Percentiles rank a stretch among this genome's conserved stretches.
These are phyloP conservation scores for Palaemon carinicauda DNA, from an alignment of 1,140 invertebrate species.

Conservation along the genomic window DNA sequence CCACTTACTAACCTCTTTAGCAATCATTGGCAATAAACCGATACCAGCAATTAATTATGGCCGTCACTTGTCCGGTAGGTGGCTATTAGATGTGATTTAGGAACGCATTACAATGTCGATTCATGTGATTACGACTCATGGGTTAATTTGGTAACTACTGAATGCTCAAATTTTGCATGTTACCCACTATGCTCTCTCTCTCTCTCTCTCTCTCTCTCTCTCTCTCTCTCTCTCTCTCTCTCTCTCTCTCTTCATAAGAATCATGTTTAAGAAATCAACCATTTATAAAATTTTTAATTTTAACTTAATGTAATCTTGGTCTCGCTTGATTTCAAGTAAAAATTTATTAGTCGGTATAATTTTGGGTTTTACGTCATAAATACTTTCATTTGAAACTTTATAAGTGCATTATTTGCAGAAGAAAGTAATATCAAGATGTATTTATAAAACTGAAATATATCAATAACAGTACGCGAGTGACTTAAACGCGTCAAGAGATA, in stretches of 20 bases:
- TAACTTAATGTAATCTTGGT: not conserved
- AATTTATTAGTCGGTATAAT: too few species aligned
- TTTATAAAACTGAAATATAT: too few species aligned
- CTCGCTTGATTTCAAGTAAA: not conserved
- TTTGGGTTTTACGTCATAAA: too few species aligned
- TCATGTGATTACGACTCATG: constrained; percentile 31
- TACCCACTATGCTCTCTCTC: not conserved
- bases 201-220: constrained; percentile 18
- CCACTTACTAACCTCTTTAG: not conserved
- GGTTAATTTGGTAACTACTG: constrained; percentile 47
- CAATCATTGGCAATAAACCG: constrained; percentile 49
- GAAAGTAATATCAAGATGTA: too few species aligned
- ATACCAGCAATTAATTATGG: constrained; percentile 53
- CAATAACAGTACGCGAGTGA: too few species aligned
- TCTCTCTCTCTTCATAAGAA: not conserved
- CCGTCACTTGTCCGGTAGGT: constrained; percentile 47
- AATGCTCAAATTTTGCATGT: constrained; percentile 3
- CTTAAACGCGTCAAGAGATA: too few species aligned
- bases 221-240: constrained; percentile 18
- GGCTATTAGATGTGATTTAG: constrained; percentile 45
- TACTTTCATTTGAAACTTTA: too few species aligned
- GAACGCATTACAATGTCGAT: constrained; percentile 7
- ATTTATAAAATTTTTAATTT: not conserved
- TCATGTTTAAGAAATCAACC: too few species aligned
- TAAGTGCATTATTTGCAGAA: too few species aligned